Percentiles rank a stretch among this genome's conserved stretches.
These are phyloP conservation scores for Chrosomus eos DNA, from an alignment of 2,797 vertebrate species.

Conservation along the genomic window DNA sequence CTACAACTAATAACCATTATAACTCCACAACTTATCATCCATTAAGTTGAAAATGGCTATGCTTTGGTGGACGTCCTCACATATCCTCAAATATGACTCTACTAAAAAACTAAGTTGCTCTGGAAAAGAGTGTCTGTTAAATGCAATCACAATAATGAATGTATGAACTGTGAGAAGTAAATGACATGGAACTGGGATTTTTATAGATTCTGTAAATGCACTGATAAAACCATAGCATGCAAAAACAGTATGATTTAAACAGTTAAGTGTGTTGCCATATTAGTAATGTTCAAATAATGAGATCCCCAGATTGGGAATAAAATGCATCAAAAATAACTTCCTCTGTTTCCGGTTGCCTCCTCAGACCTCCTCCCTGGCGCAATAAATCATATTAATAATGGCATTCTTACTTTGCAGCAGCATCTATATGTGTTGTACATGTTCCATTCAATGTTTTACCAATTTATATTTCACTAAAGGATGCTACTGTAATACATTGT, in stretches of 20 bases:
- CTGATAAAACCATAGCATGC: not conserved
- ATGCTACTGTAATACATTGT: not conserved
- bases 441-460: not conserved
- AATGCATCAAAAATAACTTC: conserved; percentile 16
- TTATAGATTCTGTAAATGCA: not conserved
- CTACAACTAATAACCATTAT: not conserved
- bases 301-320: conserved; percentile 5
- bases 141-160: not conserved
- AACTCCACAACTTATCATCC: not conserved
- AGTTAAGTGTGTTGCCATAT: not conserved
- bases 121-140: not conserved
- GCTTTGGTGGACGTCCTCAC: not conserved
- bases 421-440: not conserved
- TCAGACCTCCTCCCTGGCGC: not conserved
- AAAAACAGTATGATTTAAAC: conserved; percentile 1
- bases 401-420: not conserved
- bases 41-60: not conserved
- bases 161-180: not conserved
- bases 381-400: conserved; percentile 13
- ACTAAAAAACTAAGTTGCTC: not conserved
- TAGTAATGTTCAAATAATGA: not conserved
- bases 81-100: not conserved
- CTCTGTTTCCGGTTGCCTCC: conserved; percentile 18
- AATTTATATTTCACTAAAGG: not conserved
- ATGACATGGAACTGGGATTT: not conserved